Percentiles rank a stretch among this genome's conserved stretches.
Conservation (phyloP, 2,888 invertebrate genomes). For the Brachyptera risi region DNA sequence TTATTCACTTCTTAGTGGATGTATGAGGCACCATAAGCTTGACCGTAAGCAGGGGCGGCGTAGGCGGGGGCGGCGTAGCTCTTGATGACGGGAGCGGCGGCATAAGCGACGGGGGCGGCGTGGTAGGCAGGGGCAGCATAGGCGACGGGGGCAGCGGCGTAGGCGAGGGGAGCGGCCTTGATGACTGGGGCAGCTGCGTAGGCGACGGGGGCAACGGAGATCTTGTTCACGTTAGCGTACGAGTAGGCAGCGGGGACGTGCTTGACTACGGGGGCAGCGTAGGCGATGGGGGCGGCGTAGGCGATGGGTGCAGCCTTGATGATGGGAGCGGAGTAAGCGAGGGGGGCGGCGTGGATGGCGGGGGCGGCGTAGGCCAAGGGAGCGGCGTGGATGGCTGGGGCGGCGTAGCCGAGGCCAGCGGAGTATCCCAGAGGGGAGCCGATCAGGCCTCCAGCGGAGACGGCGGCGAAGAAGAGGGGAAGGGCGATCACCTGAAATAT, state of each 20-base stretch:
- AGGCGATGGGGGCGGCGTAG: constrained; percentile 33
- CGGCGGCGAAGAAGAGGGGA: constrained; percentile 38
- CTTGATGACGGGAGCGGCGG: constrained; percentile 37
- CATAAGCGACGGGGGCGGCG: constrained; percentile 35
- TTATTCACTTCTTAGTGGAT: constrained; percentile 3
- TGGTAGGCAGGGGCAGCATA: constrained; percentile 36
- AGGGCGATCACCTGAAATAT: constrained; percentile 25
- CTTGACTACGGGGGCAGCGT: neutral
- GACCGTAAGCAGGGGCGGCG: constrained; percentile 15
- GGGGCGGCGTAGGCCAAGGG: constrained; percentile 41
- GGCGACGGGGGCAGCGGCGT: constrained; percentile 13
- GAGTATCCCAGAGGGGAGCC: constrained; percentile 42
- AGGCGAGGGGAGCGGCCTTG: constrained; percentile 12
- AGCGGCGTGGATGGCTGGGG: neutral
- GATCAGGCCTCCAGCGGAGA: constrained; percentile 41
- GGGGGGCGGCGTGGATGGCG: constrained; percentile 37
- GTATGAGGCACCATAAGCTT: constrained; percentile 5
- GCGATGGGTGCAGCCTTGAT: constrained; percentile 27
- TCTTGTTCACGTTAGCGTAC: constrained; percentile 29
- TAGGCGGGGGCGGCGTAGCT: constrained; percentile 37
- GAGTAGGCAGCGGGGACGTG: constrained; percentile 13
- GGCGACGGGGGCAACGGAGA: constrained; percentile 35
- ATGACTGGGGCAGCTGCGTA: neutral
- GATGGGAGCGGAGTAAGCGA: constrained; percentile 4
- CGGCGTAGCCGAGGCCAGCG: constrained; percentile 30